Percentiles rank a stretch among this genome's conserved stretches.
phyloP scores from a whole-genome alignment of 2,113 vertebrate genomes.

The Sinocyclocheilus rhinocerous region DNA sequence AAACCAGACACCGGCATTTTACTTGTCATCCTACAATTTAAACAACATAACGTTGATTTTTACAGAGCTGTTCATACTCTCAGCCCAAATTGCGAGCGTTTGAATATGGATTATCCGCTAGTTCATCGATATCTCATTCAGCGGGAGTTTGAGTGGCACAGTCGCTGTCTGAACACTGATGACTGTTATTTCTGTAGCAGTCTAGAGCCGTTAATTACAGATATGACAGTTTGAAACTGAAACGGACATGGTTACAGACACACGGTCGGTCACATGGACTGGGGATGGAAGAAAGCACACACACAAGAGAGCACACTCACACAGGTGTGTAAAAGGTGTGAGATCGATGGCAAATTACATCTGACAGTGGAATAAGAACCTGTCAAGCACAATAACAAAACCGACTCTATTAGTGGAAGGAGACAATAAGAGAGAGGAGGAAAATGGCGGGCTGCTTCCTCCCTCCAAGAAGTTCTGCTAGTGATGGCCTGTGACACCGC shows the following conservation, averaged over 20 bases:
- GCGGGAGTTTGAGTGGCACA: slow-evolving; percentile 20
- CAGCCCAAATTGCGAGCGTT: background rate
- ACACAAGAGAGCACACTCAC: background rate
- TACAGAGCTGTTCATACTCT: background rate
- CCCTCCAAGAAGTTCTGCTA: background rate
- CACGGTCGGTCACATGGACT: slow-evolving; percentile 18
- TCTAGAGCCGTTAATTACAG: slow-evolving; percentile 50
- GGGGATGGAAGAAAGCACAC: background rate
- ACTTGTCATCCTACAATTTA: slow-evolving; percentile 20
- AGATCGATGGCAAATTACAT: slow-evolving; percentile 67
- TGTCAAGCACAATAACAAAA: slow-evolving; percentile 90
- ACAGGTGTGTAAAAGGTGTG: slow-evolving; percentile 34
- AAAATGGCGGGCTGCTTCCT: slow-evolving; percentile 43
- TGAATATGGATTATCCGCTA: slow-evolving; percentile 29
- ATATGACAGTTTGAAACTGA: slow-evolving; percentile 48
- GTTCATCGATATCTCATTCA: slow-evolving; percentile 48
- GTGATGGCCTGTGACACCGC: background rate
- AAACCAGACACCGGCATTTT: slow-evolving; percentile 9
- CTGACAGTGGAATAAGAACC: slow-evolving; percentile 89
- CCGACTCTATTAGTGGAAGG: slow-evolving; percentile 43
- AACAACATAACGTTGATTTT: slow-evolving; percentile 19
- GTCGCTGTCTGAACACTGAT: slow-evolving; percentile 32
- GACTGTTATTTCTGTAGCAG: slow-evolving; percentile 50
- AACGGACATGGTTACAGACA: slow-evolving; percentile 8
- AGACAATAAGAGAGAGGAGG: slow-evolving; percentile 54